phyloP scores from a whole-genome alignment of 2,888 invertebrate genomes.

The Melikaiella ostensackeni region DNA sequence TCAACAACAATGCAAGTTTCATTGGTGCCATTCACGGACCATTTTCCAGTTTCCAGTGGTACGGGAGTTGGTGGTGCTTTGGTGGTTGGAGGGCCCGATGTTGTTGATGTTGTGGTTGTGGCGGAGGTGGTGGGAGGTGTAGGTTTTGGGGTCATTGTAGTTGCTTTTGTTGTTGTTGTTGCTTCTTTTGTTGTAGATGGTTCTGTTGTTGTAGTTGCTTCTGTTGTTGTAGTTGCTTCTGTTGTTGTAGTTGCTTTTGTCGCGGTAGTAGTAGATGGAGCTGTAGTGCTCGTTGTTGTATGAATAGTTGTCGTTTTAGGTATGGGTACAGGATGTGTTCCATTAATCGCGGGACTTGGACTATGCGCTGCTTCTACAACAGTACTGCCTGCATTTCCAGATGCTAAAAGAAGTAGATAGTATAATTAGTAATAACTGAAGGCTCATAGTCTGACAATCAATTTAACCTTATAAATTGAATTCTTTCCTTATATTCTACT shows the following conservation, averaged over 20 bases:
- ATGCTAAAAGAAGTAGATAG: background rate
- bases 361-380: background rate
- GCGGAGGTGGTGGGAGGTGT: slow-evolving; percentile 58
- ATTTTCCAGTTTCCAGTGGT: slow-evolving; percentile 77
- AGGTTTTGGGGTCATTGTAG: background rate
- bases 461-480: background rate
- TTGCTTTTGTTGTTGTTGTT: background rate
- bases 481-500: background rate
- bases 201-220: background rate
- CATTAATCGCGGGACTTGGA: background rate
- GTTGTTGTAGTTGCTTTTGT: background rate
- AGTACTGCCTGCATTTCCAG: background rate
- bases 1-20: slow-evolving; percentile 83
- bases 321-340: background rate
- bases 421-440: background rate
- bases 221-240: background rate
- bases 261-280: background rate
- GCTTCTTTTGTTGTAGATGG: background rate
- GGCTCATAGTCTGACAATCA: background rate
- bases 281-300: background rate
- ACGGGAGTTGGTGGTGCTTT: slow-evolving; percentile 60
- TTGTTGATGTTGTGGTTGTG: slow-evolving; percentile 70
- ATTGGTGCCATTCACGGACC: slow-evolving; percentile 78
- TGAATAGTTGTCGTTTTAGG: background rate
- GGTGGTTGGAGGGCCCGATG: slow-evolving; percentile 70